Percentiles rank a stretch among this genome's conserved stretches.
Evolutionary conservation across 2,797 vertebrate species (phyloP).

Genomic region (Chrysolophus pictus): DNA sequence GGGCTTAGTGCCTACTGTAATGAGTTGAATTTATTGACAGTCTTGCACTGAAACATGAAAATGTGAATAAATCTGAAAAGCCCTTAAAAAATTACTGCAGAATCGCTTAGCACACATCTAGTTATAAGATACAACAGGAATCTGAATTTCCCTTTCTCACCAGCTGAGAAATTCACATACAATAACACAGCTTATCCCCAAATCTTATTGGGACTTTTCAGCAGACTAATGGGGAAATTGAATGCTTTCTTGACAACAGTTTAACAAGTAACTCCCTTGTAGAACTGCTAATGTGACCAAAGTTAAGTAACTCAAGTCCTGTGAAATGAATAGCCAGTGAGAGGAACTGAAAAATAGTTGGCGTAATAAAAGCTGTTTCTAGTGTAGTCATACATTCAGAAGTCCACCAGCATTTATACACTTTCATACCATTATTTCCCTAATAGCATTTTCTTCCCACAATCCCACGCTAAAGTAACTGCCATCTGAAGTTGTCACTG

Average conservation of each 20-base stretch:
- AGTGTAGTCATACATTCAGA: neutral
- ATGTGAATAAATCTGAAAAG: neutral
- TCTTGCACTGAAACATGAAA: neutral
- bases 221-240: neutral
- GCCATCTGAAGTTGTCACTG: neutral
- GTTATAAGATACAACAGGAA: conserved; percentile 16
- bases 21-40: conserved; percentile 5
- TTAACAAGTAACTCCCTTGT: neutral
- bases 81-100: neutral
- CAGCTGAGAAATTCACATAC: neutral
- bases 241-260: neutral
- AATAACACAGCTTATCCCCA: neutral
- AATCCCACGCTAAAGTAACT: neutral
- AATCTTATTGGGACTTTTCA: neutral
- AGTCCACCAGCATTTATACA: neutral
- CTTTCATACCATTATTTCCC: neutral
- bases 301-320: neutral
- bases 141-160: conserved; percentile 15
- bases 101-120: neutral
- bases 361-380: neutral
- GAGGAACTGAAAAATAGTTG: neutral
- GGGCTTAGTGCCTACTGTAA: neutral
- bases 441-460: neutral
- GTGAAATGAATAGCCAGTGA: neutral
- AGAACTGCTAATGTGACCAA: neutral